Evolutionary conservation across 2,113 vertebrate species (phyloP), one percentile per base, ranked within the genome.

Genomic region (Zonotrichia leucophrys): DNA sequence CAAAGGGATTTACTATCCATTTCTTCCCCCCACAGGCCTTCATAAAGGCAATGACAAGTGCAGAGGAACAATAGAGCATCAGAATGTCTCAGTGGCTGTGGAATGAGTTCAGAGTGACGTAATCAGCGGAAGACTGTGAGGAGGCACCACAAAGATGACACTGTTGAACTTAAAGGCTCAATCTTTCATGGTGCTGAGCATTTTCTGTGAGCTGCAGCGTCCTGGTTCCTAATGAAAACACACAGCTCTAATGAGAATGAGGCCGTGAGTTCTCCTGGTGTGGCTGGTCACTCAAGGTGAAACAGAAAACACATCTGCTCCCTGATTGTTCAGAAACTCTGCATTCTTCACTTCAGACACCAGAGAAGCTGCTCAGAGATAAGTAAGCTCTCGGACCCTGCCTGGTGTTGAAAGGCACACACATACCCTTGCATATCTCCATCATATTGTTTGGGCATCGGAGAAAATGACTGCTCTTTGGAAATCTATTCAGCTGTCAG

Each of bases 401-500:
- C 77, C 69, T 90, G 74, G 76, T 85, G 87, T 92, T 97, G 92
- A 97, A 96, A 95, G 82, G 89, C 64, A 79, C 47, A 95, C 44
- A 83, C 81, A 92, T 82, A 93, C 87, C 33, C 91, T 75, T 95
- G 76, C 62, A 33, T 96, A 92, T 88, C 72, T 95, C 82, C 95
- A 59, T 53, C 80, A 85, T 96, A 95, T 96, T 96, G 83, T 94
- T 91, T 96, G 87, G 89, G 76, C 95, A 95, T 85, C 89, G 95
- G 80, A 97, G 94, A 96, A 97, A 97, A 94, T 39, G 58, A 89
- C 83, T 87, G 58, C 89, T 91, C 76, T 96, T 94, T 94, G 88
- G 84, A 93, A 97, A 94, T 89, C 91, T 67, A 37, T 91, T 96
- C 92, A 95, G 81, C 93, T 97, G 94, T 94, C 94, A 95, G 93